A percentile compares a stretch with the other conserved stretches of the same genome.
Conservation (phyloP, 2,888 invertebrate genomes). For the Cantharis flavilabris region DNA sequence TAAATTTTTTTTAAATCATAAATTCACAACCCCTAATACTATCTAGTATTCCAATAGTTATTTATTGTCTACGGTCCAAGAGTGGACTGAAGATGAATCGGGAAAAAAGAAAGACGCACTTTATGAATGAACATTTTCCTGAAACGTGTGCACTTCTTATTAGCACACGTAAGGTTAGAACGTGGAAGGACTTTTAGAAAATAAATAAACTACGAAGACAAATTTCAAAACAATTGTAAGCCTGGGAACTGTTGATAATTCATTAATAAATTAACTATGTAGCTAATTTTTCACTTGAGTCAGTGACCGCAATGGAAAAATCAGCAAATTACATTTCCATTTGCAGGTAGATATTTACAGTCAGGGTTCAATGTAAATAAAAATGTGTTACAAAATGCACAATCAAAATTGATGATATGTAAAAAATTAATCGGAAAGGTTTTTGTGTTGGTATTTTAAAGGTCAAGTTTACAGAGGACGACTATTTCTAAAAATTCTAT, state of each 20-base stretch:
- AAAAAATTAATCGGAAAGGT: neutral
- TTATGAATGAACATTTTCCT: too few relatives aligned
- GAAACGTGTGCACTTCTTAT: too few relatives aligned
- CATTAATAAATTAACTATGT: conserved; percentile 8
- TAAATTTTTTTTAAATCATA: too few relatives aligned
- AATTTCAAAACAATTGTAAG: neutral
- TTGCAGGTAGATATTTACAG: neutral
- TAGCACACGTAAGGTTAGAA: too few relatives aligned
- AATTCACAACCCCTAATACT: too few relatives aligned
- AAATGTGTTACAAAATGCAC: neutral
- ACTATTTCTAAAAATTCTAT: conserved; percentile 3
- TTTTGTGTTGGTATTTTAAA: neutral
- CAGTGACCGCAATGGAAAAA: conserved; percentile 6
- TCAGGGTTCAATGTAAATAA: too few relatives aligned
- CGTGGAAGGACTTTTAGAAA: too few relatives aligned
- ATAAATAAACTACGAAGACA: neutral
- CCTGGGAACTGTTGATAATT: conserved; percentile 11
- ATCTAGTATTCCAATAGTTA: too few relatives aligned
- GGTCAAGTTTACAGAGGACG: conserved; percentile 12
- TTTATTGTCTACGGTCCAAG: too few relatives aligned
- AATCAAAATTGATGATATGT: neutral
- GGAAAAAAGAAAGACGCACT: too few relatives aligned
- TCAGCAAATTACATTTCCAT: conserved; percentile 6
- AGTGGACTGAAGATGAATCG: too few relatives aligned
- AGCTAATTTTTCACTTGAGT: conserved; percentile 6